These are phyloP conservation scores for Conus canariensis DNA, from an alignment of 2,888 invertebrate species.

Conservation along the genomic window DNA sequence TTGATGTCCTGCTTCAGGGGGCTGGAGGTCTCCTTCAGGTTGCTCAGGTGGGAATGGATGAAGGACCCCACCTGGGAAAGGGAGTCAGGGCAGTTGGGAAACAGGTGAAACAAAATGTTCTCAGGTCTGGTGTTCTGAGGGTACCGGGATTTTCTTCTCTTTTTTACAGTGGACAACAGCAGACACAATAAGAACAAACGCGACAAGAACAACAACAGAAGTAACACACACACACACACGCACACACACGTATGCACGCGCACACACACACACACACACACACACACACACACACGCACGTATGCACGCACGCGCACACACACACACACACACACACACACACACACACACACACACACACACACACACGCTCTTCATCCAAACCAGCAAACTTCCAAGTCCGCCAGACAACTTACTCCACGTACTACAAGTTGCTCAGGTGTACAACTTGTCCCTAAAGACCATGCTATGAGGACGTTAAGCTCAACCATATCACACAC, in stretches of 20 bases:
- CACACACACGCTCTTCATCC: neutral
- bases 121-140: no score
- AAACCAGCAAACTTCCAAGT: no score
- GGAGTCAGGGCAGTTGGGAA: no score
- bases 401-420: no score
- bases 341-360: neutral
- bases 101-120: no score
- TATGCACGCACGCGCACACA: neutral
- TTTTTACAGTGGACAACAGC: neutral
- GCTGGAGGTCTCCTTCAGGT: constrained; percentile 90
- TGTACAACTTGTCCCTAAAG: no score
- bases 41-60: constrained; percentile 95
- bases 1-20: constrained; percentile 92
- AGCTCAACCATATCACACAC: neutral
- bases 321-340: neutral
- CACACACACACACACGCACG: neutral
- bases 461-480: no score
- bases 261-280: constrained; percentile 2
- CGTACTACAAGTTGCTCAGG: no score
- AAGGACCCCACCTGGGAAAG: constrained; percentile 88
- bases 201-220: neutral
- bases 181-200: neutral
- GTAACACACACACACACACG: neutral
- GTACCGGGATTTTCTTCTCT: no score
- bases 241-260: neutral